Evolutionary conservation across 1,140 invertebrate genomes (phyloP).

Genomic region (Heterodera schachtii): DNA sequence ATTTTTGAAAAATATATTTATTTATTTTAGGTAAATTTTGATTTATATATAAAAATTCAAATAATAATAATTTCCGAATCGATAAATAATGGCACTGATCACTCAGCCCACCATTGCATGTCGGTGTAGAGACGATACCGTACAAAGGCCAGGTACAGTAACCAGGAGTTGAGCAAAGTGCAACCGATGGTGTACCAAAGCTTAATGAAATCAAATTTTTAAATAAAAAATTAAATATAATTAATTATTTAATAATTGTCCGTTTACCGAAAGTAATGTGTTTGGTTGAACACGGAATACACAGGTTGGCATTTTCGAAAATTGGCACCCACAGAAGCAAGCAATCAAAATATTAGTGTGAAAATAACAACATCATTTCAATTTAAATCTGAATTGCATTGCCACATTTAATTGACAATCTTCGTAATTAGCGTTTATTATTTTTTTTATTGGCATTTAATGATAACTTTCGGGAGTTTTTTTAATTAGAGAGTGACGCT

Average conservation of each 20-base stretch:
- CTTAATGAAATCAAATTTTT: slow-evolving; percentile 13
- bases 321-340: too few species aligned
- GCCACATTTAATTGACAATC: too few species aligned
- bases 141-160: slow-evolving; percentile 61
- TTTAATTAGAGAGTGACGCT: too few species aligned
- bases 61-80: too few species aligned
- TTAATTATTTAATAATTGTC: background rate
- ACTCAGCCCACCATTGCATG: slow-evolving; percentile 64
- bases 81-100: too few species aligned
- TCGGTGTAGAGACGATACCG: slow-evolving; percentile 62
- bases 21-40: background rate
- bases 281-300: slow-evolving; percentile 22
- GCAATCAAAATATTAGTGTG: background rate
- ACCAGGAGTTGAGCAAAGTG: slow-evolving; percentile 52
- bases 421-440: too few species aligned
- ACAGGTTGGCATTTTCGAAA: slow-evolving; percentile 20
- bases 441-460: too few species aligned
- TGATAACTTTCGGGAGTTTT: too few species aligned
- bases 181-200: slow-evolving; percentile 29
- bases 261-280: slow-evolving; percentile 9
- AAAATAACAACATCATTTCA: background rate
- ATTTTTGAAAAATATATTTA: too few species aligned
- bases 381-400: slow-evolving; percentile 5
- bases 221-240: background rate
- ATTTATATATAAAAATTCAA: too few species aligned